phyloP scores from a whole-genome alignment of 1,140 invertebrate species.

The Nautilus pompilius region DNA sequence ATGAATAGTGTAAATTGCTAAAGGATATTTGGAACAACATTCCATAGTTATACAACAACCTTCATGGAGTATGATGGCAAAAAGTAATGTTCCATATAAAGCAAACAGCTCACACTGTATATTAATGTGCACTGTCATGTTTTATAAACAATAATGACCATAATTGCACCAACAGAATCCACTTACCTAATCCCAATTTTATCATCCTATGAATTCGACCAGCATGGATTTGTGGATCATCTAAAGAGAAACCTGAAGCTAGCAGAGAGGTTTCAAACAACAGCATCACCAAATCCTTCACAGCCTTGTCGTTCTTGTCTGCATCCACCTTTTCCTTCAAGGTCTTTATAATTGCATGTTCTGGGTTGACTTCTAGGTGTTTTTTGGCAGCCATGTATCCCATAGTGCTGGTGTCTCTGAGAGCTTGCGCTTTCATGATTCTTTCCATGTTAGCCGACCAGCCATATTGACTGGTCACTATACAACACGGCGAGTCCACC shows the following conservation, averaged over 20 bases:
- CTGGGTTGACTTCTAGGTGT: slow-evolving; percentile 94
- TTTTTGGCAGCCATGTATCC: slow-evolving; percentile 96
- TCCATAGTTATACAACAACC: too few species aligned
- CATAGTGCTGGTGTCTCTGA: slow-evolving; percentile 92
- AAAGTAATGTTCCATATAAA: too few species aligned
- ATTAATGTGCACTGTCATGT: neutral
- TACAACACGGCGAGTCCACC: slow-evolving; percentile 96
- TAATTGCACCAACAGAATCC: too few species aligned
- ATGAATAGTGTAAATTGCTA: too few species aligned
- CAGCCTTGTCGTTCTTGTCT: slow-evolving; percentile 94
- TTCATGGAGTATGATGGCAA: too few species aligned
- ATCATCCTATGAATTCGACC: slow-evolving; percentile 76
- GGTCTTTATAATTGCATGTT: slow-evolving; percentile 88
- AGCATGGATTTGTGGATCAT: slow-evolving; percentile 50
- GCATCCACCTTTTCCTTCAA: slow-evolving; percentile 83
- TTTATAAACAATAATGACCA: neutral
- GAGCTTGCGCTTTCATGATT: slow-evolving; percentile 94
- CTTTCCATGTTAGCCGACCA: slow-evolving; percentile 99
- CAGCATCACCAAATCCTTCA: slow-evolving; percentile 54
- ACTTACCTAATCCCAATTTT: slow-evolving; percentile 86
- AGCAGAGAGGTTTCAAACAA: slow-evolving; percentile 38
- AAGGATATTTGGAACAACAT: too few species aligned
- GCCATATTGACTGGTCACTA: slow-evolving; percentile 98
- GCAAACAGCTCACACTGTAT: neutral
- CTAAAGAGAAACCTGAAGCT: slow-evolving; percentile 34